Base-by-base conservation (phyloP, 2,888 invertebrate species). In the Galerucella calmariensis region DNA sequence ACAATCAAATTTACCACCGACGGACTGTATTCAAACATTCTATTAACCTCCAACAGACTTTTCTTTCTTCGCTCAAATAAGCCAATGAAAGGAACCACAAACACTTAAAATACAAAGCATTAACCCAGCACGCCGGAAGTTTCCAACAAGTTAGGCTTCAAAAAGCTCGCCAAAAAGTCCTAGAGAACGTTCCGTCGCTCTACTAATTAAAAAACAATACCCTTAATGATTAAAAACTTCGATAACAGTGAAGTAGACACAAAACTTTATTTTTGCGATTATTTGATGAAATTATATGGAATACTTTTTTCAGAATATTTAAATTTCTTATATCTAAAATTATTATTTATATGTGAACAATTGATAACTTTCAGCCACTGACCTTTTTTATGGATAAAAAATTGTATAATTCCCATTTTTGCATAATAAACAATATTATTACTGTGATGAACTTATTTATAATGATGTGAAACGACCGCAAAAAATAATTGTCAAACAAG, bases 141-240 rank as follows among this genome's bases (percentile, higher is more conserved):
- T 69, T 62, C 69, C 72, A 69, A 73, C 72, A 75, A 69, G 66
- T 75, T 72, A 14, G 20, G 80, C 78, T 76, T 73, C 75, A 79
- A 78, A 80, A 80, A 79, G 76, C 77, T 75, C 80, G 66, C 77
- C 77, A 56, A 76, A 80, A 79, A 75, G 77, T 78, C 56, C 72
- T 74, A 76, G 79, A 78, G 78, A 78, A 76, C 76, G 70, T 76
- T 74, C 77, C 71, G 70, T 67, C 67, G 75, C 76, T 79, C 74
- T 63, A 58, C 67, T 75, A 75, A 75, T 75, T 75, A 67, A 73
- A 73, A 75, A 75, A 75, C 75, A 75, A 75, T 75, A 62, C 69
- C 61, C 56, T 63, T 61, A 48, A 63, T 75, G 63, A 67, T 61
- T 48, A 51, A 56, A 73, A 70, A 16, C 27, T 61, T 41, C 41